phyloP scores from a whole-genome alignment of 2,797 vertebrate genomes.

The Harpagifer antarcticus region DNA sequence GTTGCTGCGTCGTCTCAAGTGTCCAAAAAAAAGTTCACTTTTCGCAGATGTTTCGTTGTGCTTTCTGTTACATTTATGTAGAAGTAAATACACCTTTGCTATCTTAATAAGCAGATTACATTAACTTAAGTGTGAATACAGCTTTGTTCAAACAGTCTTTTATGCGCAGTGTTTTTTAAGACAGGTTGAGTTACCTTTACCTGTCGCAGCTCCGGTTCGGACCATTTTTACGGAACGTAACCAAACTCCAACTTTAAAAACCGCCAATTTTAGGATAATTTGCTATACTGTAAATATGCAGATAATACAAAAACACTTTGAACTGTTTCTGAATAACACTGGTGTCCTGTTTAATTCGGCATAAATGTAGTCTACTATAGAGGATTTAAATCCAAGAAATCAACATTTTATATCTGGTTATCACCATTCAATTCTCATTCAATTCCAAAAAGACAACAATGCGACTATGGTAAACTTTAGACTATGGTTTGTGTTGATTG shows the following conservation, averaged over 20 bases:
- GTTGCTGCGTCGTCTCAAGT: constrained; percentile 24
- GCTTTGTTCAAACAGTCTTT: neutral
- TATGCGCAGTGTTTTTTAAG: neutral
- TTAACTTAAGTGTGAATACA: fast-evolving
- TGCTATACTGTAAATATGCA: fast-evolving
- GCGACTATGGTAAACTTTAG: neutral
- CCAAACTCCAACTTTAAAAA: constrained; percentile 5
- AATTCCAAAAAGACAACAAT: neutral
- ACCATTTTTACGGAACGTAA: neutral
- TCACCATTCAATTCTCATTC: too few species aligned
- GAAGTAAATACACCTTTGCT: fast-evolving
- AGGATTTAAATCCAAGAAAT: neutral
- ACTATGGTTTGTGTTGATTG: neutral
- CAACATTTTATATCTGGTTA: neutral
- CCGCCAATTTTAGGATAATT: neutral
- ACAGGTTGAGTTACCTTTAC: constrained; percentile 49
- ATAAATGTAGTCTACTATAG: too few species aligned
- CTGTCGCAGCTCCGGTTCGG: constrained; percentile 11
- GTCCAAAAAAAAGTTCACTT: constrained; percentile 4
- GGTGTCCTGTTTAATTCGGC: constrained; percentile 7
- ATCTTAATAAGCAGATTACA: fast-evolving
- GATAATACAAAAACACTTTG: fast-evolving
- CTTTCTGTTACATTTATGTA: neutral
- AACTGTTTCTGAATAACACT: fast-evolving
- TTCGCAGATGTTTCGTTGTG: neutral